These are phyloP conservation scores for Nyctibius bracteatus DNA, from an alignment of 2,113 vertebrate genomes.

Conservation along the genomic window DNA sequence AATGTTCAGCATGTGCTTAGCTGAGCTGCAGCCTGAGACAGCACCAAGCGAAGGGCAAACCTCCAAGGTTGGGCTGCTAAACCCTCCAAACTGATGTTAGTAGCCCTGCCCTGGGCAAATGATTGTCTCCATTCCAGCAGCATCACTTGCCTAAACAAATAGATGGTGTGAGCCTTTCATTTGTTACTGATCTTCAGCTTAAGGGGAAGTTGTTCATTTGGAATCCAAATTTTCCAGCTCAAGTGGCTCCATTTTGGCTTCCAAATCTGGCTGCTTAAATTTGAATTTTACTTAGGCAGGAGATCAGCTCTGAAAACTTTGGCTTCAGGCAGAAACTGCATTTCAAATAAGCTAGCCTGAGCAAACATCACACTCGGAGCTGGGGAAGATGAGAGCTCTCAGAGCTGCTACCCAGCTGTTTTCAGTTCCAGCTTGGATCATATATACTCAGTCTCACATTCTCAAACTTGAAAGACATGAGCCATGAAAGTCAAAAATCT, in stretches of 20 bases:
- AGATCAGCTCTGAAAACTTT: constrained; percentile 3
- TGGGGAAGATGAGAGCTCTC: neutral
- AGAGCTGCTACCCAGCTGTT: neutral
- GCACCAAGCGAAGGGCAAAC: neutral
- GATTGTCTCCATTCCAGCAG: neutral
- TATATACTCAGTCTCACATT: neutral
- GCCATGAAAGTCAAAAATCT: neutral
- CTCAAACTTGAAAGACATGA: neutral
- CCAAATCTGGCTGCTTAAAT: neutral
- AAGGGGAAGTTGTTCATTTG: neutral
- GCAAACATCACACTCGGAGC: neutral
- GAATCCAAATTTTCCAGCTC: constrained; percentile 1
- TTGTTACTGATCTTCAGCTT: neutral
- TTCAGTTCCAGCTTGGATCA: neutral
- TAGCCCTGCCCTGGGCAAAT: neutral
- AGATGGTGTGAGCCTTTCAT: neutral
- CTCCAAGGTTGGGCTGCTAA: neutral
- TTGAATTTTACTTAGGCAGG: neutral
- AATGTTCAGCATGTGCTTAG: neutral
- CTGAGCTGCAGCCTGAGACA: neutral
- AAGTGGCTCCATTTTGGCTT: neutral
- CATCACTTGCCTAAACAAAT: neutral
- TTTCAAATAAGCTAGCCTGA: neutral
- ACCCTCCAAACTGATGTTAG: neutral
- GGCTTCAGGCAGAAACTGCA: neutral